Conservation (phyloP, 2,888 invertebrate genomes). For the Heliconius erato region DNA sequence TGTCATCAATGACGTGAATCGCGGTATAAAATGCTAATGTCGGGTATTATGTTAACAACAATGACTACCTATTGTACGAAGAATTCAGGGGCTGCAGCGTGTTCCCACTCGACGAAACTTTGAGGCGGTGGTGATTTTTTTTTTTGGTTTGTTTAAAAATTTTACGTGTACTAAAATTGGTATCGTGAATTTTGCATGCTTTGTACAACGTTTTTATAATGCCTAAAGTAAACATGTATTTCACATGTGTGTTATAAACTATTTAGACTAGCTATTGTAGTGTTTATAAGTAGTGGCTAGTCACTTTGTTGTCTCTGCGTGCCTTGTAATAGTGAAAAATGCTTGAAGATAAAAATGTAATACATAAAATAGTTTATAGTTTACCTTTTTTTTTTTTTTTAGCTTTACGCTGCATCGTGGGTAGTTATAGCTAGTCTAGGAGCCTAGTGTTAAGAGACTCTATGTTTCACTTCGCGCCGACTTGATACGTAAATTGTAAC, state of each 20-base stretch:
- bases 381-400: too few relatives aligned
- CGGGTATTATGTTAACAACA: constrained; percentile 81
- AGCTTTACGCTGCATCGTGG: too few relatives aligned
- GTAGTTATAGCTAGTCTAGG: too few relatives aligned
- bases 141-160: constrained; percentile 61
- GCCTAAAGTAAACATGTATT: constrained; percentile 19
- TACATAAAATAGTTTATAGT: too few relatives aligned
- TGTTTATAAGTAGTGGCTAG: neutral
- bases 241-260: neutral
- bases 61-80: constrained; percentile 77
- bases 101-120: constrained; percentile 66
- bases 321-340: neutral
- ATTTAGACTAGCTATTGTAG: neutral
- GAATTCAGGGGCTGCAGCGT: constrained; percentile 70
- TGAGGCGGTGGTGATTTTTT: constrained; percentile 67
- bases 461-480: too few relatives aligned
- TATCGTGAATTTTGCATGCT: constrained; percentile 54
- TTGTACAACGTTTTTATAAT: constrained; percentile 37
- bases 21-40: constrained; percentile 83
- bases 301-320: neutral
- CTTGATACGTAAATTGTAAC: neutral
- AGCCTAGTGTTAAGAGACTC: too few relatives aligned
- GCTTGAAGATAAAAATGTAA: neutral
- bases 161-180: constrained; percentile 61
- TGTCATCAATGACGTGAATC: constrained; percentile 83